Conservation (phyloP, 1,140 invertebrate genomes). For the Atta cephalotes region DNA sequence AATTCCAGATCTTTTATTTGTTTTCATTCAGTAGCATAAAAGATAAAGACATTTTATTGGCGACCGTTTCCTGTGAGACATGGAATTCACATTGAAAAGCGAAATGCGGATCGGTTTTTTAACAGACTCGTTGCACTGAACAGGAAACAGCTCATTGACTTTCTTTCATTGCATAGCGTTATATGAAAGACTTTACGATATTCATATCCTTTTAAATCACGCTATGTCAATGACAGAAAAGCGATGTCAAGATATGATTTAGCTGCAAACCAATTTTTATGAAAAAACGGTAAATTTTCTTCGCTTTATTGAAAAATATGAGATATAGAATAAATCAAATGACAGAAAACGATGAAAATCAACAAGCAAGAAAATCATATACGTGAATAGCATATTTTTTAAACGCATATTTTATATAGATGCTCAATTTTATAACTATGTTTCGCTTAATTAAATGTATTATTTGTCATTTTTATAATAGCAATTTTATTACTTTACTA, state of each 20-base stretch:
- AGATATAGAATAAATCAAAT: constrained; percentile 36
- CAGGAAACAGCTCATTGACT: constrained; percentile 46
- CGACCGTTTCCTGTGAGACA: background rate
- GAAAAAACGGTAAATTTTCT: constrained; percentile 49
- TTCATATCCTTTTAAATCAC: constrained; percentile 54
- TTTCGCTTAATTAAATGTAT: constrained; percentile 6
- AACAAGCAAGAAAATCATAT: constrained; percentile 45
- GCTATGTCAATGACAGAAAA: constrained; percentile 35
- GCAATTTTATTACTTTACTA: background rate
- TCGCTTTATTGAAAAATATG: constrained; percentile 43
- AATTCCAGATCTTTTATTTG: constrained; percentile 34
- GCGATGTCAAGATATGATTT: constrained; percentile 52
- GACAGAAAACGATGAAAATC: constrained; percentile 23
- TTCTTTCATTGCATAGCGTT: constrained; percentile 41
- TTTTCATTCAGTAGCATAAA: constrained; percentile 31
- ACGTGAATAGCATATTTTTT: constrained; percentile 46
- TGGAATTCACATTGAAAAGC: constrained; percentile 9
- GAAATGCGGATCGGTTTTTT: constrained; percentile 41
- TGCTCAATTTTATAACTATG: background rate
- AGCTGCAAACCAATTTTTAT: constrained; percentile 51
- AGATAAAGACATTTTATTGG: constrained; percentile 56
- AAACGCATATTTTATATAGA: background rate
- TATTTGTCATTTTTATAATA: background rate
- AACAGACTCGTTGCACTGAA: constrained; percentile 45
- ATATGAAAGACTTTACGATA: constrained; percentile 39